A percentile compares a stretch with the other conserved stretches of the same genome.
Evolutionary conservation across 2,888 invertebrate species (phyloP).

Genomic region (Platycnemis pennipes): DNA sequence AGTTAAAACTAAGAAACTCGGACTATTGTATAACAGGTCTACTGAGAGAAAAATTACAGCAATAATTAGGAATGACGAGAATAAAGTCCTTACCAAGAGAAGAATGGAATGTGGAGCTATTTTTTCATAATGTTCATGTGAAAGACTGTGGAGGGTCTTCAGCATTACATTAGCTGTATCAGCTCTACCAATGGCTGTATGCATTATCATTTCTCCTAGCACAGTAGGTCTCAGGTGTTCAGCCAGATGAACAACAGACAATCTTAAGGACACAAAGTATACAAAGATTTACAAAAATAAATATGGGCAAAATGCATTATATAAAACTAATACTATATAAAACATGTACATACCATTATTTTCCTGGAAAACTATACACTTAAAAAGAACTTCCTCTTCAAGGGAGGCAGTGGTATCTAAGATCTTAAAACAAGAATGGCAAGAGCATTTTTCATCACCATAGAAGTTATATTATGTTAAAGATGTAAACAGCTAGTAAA

Average conservation of each 20-base stretch:
- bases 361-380: too few relatives aligned
- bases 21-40: too few relatives aligned
- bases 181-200: constrained; percentile 23
- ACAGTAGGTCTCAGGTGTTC: constrained; percentile 5
- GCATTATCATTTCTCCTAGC: constrained; percentile 50
- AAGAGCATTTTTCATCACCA: too few relatives aligned
- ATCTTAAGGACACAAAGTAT: not conserved
- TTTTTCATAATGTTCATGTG: constrained; percentile 46
- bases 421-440: too few relatives aligned
- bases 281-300: not conserved
- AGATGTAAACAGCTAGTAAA: too few relatives aligned
- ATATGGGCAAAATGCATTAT: too few relatives aligned
- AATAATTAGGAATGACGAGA: not conserved
- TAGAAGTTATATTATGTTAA: too few relatives aligned
- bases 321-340: not conserved
- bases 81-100: constrained; percentile 42
- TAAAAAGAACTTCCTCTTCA: too few relatives aligned
- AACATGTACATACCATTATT: too few relatives aligned
- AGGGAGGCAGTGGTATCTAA: too few relatives aligned
- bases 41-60: too few relatives aligned
- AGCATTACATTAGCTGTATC: constrained; percentile 39
- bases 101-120: constrained; percentile 33
- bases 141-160: constrained; percentile 12
- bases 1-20: too few relatives aligned
- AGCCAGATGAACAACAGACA: constrained; percentile 29